These are phyloP conservation scores for Oligia fasciuncula DNA, from an alignment of 2,888 invertebrate genomes.

Conservation along the genomic window DNA sequence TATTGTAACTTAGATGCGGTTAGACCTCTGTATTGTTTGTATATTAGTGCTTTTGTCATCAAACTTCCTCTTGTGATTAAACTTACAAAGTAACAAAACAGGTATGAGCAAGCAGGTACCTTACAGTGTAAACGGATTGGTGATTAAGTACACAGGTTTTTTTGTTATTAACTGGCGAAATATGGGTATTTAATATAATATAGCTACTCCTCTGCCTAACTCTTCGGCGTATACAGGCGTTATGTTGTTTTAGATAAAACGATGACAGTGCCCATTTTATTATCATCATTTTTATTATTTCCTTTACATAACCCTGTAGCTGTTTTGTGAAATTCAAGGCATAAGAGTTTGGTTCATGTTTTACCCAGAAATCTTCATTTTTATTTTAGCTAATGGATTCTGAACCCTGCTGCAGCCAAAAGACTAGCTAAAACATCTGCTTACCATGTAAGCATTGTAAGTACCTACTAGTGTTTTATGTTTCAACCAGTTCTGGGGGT, in stretches of 20 bases:
- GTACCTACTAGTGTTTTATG: background rate
- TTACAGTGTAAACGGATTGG: background rate
- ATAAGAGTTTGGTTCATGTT: background rate
- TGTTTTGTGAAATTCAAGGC: background rate
- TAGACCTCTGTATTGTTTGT: background rate
- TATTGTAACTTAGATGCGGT: no score
- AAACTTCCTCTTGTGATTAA: background rate
- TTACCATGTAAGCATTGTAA: background rate
- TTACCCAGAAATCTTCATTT: background rate
- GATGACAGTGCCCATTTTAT: background rate
- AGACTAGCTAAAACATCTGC: no score
- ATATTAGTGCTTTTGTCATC: background rate
- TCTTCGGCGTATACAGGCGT: background rate
- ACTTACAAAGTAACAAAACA: background rate
- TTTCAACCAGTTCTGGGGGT: conserved; percentile 4
- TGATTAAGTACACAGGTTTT: background rate
- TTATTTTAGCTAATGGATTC: background rate
- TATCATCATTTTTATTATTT: background rate
- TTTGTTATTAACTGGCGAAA: background rate
- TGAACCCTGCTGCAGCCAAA: background rate
- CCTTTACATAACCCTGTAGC: background rate
- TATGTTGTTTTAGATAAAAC: background rate
- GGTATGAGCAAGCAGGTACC: no score
- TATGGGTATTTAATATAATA: background rate
- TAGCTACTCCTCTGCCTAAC: background rate